Evolutionary conservation across 2,888 invertebrate species (phyloP), one percentile per base, ranked within the genome.

Genomic region (Drosophila picticornis): DNA sequence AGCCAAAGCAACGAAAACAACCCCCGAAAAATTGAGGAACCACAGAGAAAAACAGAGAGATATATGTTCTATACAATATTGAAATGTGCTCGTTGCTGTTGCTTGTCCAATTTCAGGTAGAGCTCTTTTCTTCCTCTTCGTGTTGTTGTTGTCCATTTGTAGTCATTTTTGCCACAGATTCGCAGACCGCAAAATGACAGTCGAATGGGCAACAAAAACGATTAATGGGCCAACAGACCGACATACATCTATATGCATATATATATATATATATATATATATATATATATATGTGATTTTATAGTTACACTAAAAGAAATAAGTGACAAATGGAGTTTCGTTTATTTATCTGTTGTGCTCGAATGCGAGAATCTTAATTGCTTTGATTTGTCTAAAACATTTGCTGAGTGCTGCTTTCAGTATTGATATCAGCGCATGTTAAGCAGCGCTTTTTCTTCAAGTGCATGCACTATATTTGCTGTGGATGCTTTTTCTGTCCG

Each of bases 141-240:
- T 7, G 46, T 16, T 46, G 4, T 51, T 58, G 50, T 63, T 72
- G 68, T 46, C 29, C 75, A 66, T 68, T 72, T 79, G 81, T 82
- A 27, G 84, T 73, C 73, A 79, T 81, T 84, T 80, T 83, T 34
- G 85, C 78, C 79, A 77, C 84, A 85, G 88, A 85, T 88, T 88
- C 75, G 70, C 72, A 40, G 57, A 88, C 85, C 85, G 82, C 86
- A 88, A 88, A 85, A 85, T 83, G 88, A 83, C 86, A 84, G 75
- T 59, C 66, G 65, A 71, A 77, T 71, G 71, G 75, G 59, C 75
- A 78, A 79, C 75, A 80, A 80, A 58, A 75, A 78, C 81, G 84
- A 85, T 85, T 88, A 88, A 88, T 82, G 88, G 86, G 66, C 72
- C 75, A 72, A 72, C 22, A 29, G 50, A 31, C 51, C 55, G 38